A percentile compares a stretch with the other conserved stretches of the same genome.
phyloP scores from a whole-genome alignment of 2,797 vertebrate species.

The Mus spretus region DNA sequence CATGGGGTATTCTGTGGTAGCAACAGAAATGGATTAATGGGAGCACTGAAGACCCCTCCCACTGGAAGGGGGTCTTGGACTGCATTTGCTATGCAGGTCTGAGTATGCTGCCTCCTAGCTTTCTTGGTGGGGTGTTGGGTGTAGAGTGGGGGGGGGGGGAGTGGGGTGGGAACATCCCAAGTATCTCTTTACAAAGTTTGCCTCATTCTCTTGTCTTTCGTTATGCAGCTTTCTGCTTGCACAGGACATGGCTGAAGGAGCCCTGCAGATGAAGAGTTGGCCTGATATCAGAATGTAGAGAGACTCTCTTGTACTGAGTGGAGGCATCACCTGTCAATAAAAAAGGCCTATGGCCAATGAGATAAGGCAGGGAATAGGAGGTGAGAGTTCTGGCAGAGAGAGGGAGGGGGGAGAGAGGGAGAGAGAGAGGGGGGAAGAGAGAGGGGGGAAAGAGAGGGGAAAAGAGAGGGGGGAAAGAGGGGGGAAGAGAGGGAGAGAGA shows the following conservation, averaged over 20 bases:
- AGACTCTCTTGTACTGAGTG: not conserved
- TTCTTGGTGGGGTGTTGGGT: too few species aligned
- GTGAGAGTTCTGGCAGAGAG: not conserved
- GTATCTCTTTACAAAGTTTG: not conserved
- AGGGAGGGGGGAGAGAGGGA: rapidly evolving
- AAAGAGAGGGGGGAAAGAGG: too few species aligned
- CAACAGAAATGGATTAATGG: not conserved
- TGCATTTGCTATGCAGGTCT: rapidly evolving
- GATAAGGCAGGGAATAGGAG: not conserved
- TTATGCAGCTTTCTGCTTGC: not conserved
- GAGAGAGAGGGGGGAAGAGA: too few species aligned
- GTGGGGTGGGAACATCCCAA: not conserved
- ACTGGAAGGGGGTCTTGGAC: not conserved
- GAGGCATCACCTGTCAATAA: not conserved
- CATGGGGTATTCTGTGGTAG: not conserved
- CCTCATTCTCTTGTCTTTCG: not conserved
- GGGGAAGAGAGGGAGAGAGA: too few species aligned
- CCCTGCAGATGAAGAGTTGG: not conserved
- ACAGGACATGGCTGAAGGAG: not conserved
- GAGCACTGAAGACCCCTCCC: too few species aligned
- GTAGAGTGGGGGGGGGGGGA: too few species aligned
- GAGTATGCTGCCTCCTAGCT: not conserved
- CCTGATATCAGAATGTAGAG: not conserved
- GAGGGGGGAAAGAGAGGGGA: too few species aligned
- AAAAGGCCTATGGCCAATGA: not conserved